A percentile compares a stretch with the other conserved stretches of the same genome.
phyloP scores from a whole-genome alignment of 1,140 invertebrate species.

The Pseudomyrmex concolor region DNA sequence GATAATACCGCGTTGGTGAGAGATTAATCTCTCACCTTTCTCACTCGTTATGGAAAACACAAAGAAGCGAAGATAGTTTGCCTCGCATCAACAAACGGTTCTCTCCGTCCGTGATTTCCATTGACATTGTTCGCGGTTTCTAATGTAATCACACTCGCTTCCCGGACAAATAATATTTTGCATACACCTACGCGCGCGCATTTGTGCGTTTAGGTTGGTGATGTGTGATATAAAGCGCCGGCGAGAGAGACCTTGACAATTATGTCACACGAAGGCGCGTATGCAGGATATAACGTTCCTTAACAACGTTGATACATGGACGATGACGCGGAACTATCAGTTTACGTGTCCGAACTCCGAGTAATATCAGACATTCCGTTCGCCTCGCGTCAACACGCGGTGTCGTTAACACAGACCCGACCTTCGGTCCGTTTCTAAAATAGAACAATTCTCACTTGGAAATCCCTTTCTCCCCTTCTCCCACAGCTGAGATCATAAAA shows the following conservation, averaged over 20 bases:
- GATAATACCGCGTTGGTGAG: no score
- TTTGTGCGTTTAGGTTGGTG: not conserved
- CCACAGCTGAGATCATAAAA: no score
- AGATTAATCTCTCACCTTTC: no score
- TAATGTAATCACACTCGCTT: not conserved
- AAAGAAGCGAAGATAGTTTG: no score
- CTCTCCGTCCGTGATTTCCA: no score
- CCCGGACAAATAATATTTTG: slow-evolving; percentile 33
- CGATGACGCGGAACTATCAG: slow-evolving; percentile 1
- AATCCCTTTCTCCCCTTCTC: not conserved
- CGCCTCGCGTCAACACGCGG: not conserved
- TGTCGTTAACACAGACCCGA: not conserved
- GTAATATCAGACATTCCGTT: slow-evolving; percentile 25
- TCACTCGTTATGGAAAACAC: no score
- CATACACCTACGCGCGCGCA: not conserved
- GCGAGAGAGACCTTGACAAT: slow-evolving; percentile 17
- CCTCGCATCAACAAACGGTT: no score
- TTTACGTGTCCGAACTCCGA: not conserved
- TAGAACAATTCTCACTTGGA: not conserved
- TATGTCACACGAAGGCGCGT: slow-evolving; percentile 6
- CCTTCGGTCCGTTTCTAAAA: slow-evolving; percentile 16
- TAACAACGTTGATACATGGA: slow-evolving; percentile 45
- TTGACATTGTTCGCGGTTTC: not conserved
- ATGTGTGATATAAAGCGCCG: slow-evolving; percentile 23
- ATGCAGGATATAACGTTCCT: slow-evolving; percentile 28